A percentile compares a stretch with the other conserved stretches of the same genome.
These are phyloP conservation scores for Lutjanus erythropterus DNA, from an alignment of 2,113 vertebrate species.

Conservation along the genomic window DNA sequence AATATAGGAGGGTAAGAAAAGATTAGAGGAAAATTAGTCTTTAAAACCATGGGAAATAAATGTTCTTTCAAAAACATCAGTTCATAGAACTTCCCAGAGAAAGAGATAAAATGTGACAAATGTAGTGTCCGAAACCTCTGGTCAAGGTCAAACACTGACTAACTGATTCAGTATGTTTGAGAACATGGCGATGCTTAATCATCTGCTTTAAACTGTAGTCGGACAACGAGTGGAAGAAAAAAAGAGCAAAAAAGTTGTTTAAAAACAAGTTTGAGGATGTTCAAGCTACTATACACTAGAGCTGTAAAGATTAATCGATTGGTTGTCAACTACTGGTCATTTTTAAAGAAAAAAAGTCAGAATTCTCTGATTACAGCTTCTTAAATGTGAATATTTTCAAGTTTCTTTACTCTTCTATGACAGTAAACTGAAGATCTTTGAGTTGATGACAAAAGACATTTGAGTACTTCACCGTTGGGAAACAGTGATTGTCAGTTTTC, in stretches of 20 bases:
- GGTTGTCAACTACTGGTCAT: no score
- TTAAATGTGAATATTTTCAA: no score
- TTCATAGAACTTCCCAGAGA: constrained; percentile 8
- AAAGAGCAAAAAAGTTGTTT: background rate
- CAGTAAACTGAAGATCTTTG: no score
- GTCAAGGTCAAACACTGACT: constrained; percentile 18
- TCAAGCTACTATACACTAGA: background rate
- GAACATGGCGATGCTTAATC: background rate
- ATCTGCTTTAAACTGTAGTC: background rate
- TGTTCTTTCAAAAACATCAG: background rate
- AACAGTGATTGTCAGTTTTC: no score
- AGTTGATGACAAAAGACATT: no score
- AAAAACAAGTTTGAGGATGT: background rate
- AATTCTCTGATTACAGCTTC: no score
- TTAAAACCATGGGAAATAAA: constrained; percentile 1
- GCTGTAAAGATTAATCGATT: no score
- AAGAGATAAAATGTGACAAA: constrained; percentile 12
- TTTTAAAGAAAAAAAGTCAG: no score
- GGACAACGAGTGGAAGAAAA: background rate
- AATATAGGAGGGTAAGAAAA: background rate
- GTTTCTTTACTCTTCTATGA: no score
- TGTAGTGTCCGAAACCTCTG: constrained; percentile 14
- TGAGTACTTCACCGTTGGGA: no score
- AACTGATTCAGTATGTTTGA: constrained; percentile 7
- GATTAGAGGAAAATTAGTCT: background rate